Evolutionary conservation across 2,888 invertebrate species (phyloP), one percentile per base, ranked within the genome.

Genomic region (Oegoconia quadripuncta): DNA sequence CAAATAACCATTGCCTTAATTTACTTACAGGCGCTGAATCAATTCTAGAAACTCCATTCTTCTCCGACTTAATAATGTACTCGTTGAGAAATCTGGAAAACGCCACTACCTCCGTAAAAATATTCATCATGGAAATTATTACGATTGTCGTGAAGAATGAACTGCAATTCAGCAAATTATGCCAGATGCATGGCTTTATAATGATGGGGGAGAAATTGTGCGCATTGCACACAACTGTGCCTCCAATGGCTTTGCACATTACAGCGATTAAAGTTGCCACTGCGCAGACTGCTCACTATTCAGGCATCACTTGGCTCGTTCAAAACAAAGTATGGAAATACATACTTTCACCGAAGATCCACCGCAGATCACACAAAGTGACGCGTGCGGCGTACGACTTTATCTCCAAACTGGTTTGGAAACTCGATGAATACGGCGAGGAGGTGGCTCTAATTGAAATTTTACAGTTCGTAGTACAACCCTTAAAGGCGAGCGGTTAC

Each of bases 111-210:
- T 42, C 59, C 3, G 58, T 60, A 5, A 60, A 59, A 46, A 46
- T 56, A 7, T 64, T 72, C 32, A 32, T 64, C 2, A 38, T 63
- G 12, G 50, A 66, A 44, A 37, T 71, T 1, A 27, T 57, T 3
- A 55, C 58, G 1, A 34, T 59, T 7, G 49, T 66, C 6, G 55
- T 61, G 14, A 53, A 54, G 36, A 67, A 65, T 45, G 70, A 70
- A 34, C 46, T 70, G 2, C 65, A 65, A 33, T 71, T 64, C 37
- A 59, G 46, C 37, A 64, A 62, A 46, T 41, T 71, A 22, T 12
- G 14, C 17, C 55, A 55, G 29, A 41, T 50, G 35, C 51, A 56
- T 11, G 59, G 54, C 0, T 40, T 59, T 13, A 27, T 41, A 3
- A 20, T 38, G 15, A 25, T 46, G 8, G 16, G 28, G 8, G 6